Base-by-base conservation (phyloP, 2,113 vertebrate genomes). In the Zingel zingel region DNA sequence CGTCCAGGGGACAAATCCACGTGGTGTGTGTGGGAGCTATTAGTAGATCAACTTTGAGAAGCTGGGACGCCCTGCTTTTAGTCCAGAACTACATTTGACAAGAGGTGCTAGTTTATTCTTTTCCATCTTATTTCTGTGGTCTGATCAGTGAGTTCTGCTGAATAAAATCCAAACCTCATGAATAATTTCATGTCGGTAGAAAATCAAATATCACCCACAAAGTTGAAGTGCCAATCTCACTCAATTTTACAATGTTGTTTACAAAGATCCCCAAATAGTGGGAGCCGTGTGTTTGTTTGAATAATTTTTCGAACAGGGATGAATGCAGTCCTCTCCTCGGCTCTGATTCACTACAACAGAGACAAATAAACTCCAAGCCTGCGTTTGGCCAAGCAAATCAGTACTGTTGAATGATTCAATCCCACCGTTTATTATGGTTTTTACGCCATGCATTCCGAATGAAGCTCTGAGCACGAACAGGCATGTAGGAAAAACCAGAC, bases 371-470 rank as follows among this genome's bases (percentile, higher is more conserved):
- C 92, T 67, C 64, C 62, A 16, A 76, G 67, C 27, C 65, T 36
- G 59, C 54, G 69, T 90, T 91, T 90, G 84, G 89, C 88, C 88
- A 79, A 92, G 86, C 87, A 92, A 94, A 93, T 93, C 93, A 94
- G 87, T 1, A 1, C 90, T 80, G 92, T 47, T 91, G 90, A 94
- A 88, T 84, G 89, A 93, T 94, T 90, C 90, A 92, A 87, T 94
- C 90, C 84, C 83, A 70, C 15, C 51, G 91, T 94, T 94, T 94
- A 91, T 93, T 93, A 88, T 94, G 88, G 21, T 89, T 93, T 90
- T 91, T 86, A 85, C 61, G 86, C 87, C 84, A 86, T 86, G 84
- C 89, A 86, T 91, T 91, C 86, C 88, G 70, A 90, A 86, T 86
- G 90, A 88, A 89, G 77, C 79, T 47, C 57, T 23, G 77, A 89